Conservation (phyloP, 2,797 vertebrate species). For the Xenentodon cancila region DNA sequence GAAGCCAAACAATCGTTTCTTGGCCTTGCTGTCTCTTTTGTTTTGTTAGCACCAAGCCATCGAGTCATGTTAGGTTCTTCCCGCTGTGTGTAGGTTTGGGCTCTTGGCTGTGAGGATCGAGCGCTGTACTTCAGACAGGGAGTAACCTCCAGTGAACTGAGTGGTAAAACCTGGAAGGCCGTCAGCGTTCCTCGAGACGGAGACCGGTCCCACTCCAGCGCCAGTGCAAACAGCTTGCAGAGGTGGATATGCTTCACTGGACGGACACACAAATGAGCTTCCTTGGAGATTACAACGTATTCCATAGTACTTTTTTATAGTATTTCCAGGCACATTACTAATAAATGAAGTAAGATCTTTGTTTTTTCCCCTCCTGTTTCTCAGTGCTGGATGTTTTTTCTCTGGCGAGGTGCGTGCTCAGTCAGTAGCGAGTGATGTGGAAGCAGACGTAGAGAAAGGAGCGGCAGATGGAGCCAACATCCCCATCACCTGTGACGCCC, state of each 20-base stretch:
- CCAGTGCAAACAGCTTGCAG: slow-evolving; percentile 88
- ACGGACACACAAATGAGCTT: not conserved
- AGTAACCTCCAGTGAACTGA: slow-evolving; percentile 91
- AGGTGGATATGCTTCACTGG: slow-evolving; percentile 77
- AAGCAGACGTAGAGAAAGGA: slow-evolving; percentile 81
- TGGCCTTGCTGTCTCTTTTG: no score
- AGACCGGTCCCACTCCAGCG: slow-evolving; percentile 90
- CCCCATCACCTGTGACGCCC: not conserved
- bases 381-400: slow-evolving; percentile 96
- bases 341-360: not conserved
- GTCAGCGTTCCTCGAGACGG: slow-evolving; percentile 84
- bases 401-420: slow-evolving; percentile 89
- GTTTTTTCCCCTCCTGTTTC: slow-evolving; percentile 19
- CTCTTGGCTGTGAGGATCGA: slow-evolving; percentile 88
- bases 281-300: not conserved
- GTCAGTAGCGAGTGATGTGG: slow-evolving; percentile 81
- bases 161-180: slow-evolving; percentile 94
- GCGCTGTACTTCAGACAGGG: slow-evolving; percentile 92
- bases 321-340: no score
- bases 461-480: slow-evolving; percentile 33
- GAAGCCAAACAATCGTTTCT: no score
- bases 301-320: no score
- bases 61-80: not conserved
- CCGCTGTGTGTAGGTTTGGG: slow-evolving; percentile 87
- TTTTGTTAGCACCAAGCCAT: not conserved